A percentile compares a stretch with the other conserved stretches of the same genome.
phyloP scores from a whole-genome alignment of 2,888 invertebrate species.

The Pyrrhosoma nymphula region DNA sequence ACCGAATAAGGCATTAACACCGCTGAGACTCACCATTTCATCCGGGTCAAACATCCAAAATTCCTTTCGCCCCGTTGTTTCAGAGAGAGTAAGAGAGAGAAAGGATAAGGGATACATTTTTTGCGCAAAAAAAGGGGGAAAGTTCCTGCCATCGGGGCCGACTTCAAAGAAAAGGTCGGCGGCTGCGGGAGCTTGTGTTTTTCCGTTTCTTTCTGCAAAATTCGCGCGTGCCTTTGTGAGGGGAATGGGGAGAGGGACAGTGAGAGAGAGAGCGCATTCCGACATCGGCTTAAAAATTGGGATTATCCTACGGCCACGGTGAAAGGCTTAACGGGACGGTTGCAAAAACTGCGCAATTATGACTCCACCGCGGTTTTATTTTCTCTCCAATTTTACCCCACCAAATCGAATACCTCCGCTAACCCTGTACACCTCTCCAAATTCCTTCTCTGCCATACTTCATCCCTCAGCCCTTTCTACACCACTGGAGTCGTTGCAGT shows the following conservation, averaged over 20 bases:
- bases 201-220: background rate
- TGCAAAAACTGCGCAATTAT: constrained; percentile 6
- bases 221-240: background rate
- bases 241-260: background rate
- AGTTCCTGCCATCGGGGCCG: background rate
- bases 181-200: background rate
- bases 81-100: background rate
- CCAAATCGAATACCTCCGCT: background rate
- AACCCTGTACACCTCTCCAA: background rate
- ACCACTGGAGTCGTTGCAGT: too few relatives aligned
- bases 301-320: background rate
- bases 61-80: background rate
- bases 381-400: background rate
- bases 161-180: background rate
- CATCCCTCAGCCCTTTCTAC: too few relatives aligned
- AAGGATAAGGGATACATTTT: background rate
- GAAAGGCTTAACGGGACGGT: background rate
- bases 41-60: background rate
- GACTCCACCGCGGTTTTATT: background rate
- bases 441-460: background rate
- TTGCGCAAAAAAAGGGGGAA: background rate
- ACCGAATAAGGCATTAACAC: background rate
- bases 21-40: background rate
- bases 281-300: background rate
- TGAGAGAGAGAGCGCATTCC: background rate